Base-by-base conservation (phyloP, 2,797 vertebrate genomes). In the Helarctos malayanus region DNA sequence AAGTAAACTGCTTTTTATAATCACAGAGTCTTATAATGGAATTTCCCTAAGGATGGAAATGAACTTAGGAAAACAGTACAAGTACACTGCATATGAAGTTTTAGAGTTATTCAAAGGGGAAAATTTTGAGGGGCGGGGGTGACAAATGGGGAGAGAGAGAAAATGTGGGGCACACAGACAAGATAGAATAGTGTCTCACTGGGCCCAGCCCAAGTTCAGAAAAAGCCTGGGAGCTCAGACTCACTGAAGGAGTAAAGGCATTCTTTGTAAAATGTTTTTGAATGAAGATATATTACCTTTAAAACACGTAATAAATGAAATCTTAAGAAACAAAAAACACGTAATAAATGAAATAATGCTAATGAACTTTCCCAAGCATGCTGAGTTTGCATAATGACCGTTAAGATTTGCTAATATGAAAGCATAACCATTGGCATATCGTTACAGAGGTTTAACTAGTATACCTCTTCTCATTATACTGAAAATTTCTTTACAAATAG, bases 251-350 rank as follows among this genome's bases (percentile, higher is more conserved):
- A 83, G 16, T 29, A 4, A 65, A 54, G 63, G 14, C 13, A 52
- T 57, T 76, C 45, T 89, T 76, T 41, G n/a, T 65, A 68, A 81
- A 92, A 63, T 10, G 13, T 61, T 38, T 86, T 47, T 49, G 54
- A 89, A 57, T 68, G 38, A 73, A 90, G 81, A 41, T 35, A 29
- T 19, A n/a, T 18, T 35, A 94, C 56, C 75, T 95, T 89, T 80
- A 88, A 76, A 91, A 89, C 23, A 93, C 0, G 14, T 25, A 91
- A 45, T 19, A 47, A 38, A 54, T 49, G 32, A 76, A 71, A 83
- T 35, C 38, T 38, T 38, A 38, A 38, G 4, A 38, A 38, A 38
- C 38, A 38, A 38, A 88, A 76, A 91, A 89, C 23, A 93, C 0
- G 14, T 25, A 91, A 45, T 19, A 47, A 38, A 54, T 49, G 32